phyloP scores from a whole-genome alignment of 2,113 vertebrate species.

The Larimichthys polyactis region DNA sequence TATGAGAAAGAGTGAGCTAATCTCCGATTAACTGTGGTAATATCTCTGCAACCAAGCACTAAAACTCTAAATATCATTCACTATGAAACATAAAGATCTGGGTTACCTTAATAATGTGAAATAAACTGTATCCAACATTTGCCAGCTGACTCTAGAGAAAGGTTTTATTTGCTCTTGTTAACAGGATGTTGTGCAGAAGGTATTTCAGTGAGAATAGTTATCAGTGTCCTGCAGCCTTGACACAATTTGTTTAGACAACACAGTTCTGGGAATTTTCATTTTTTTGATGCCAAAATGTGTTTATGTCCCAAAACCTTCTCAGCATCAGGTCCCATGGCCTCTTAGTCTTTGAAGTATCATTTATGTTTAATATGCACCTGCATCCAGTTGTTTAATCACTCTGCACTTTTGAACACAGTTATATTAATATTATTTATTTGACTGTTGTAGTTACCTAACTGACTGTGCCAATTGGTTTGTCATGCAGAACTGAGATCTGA shows the following conservation, averaged over 20 bases:
- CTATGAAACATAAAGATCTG: not conserved
- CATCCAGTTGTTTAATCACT: no score
- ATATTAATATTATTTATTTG: no score
- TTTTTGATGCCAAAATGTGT: constrained; percentile 37
- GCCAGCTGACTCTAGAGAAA: constrained; percentile 20
- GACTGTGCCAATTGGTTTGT: no score
- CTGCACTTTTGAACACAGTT: no score
- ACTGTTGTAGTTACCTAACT: no score
- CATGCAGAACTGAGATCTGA: no score
- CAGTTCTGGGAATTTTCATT: constrained; percentile 30
- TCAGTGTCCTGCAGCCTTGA: constrained; percentile 45
- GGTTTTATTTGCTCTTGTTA: constrained; percentile 4
- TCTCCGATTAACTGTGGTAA: not conserved
- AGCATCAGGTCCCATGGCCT: constrained; percentile 33
- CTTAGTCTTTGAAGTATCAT: constrained; percentile 43
- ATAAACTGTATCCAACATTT: not conserved
- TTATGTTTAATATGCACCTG: no score
- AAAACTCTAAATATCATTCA: not conserved
- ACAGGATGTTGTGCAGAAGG: not conserved
- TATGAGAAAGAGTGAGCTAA: not conserved
- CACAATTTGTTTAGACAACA: constrained; percentile 17
- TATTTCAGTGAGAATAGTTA: constrained; percentile 23
- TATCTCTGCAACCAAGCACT: no score
- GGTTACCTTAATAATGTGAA: not conserved
- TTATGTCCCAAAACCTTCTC: constrained; percentile 37